Evolutionary conservation across 2,797 vertebrate species (phyloP).

Genomic region (Xenops minutus): DNA sequence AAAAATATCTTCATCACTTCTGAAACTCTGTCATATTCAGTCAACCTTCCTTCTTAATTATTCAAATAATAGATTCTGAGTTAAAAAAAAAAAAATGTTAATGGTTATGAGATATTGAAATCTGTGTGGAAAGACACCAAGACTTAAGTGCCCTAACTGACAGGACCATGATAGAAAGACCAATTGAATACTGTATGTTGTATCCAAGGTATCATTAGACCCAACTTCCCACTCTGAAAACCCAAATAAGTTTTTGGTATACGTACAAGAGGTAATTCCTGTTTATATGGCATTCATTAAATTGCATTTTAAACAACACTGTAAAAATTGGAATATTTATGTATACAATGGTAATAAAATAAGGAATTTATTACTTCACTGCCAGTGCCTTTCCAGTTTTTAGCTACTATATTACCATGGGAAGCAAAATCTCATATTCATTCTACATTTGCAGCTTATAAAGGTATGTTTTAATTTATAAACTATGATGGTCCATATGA

Average conservation of each 20-base stretch:
- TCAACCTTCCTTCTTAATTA: neutral
- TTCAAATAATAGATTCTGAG: neutral
- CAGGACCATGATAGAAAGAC: neutral
- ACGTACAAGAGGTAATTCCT: neutral
- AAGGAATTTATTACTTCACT: neutral
- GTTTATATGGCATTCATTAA: neutral
- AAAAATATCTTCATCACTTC: neutral
- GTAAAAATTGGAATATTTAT: neutral
- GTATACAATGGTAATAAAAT: neutral
- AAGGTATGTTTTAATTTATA: neutral
- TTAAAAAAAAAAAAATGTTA: neutral
- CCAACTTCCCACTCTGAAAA: neutral
- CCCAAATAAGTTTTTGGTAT: neutral
- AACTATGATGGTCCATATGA: neutral
- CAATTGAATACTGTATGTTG: neutral
- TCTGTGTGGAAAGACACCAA: neutral
- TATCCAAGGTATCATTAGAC: neutral
- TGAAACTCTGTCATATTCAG: neutral
- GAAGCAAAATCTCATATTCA: neutral
- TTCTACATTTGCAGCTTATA: neutral
- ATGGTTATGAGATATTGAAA: neutral
- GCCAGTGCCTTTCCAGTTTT: neutral
- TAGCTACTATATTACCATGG: neutral
- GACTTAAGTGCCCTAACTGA: neutral
- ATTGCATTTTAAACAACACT: neutral